Conservation (phyloP, 1,140 invertebrate species). For the Sweltsa coloradensis region DNA sequence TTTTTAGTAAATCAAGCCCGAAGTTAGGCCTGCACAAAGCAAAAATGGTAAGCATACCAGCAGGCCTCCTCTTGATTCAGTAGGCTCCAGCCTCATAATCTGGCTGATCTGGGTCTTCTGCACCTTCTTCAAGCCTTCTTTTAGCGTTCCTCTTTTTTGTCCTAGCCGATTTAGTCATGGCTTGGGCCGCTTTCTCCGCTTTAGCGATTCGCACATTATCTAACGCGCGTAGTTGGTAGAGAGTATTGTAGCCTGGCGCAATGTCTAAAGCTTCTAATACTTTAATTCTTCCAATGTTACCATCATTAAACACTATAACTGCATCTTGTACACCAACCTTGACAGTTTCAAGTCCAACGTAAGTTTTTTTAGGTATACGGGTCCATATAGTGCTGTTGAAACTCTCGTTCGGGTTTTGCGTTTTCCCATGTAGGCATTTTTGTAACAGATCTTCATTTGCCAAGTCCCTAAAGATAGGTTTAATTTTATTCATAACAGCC, state of each 20-base stretch:
- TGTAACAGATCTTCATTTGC: slow-evolving; percentile 11
- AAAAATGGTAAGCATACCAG: no score
- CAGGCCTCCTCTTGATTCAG: no score
- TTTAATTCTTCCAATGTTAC: slow-evolving; percentile 11
- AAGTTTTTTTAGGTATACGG: slow-evolving; percentile 14
- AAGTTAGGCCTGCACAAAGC: no score
- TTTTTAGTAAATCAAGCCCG: no score
- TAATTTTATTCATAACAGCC: slow-evolving; percentile 12
- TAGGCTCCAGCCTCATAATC: slow-evolving; percentile 9
- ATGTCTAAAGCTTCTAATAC: slow-evolving; percentile 13
- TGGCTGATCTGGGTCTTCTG: not conserved
- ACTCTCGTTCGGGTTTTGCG: slow-evolving; percentile 16
- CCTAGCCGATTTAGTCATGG: slow-evolving; percentile 2
- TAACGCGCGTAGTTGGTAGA: not conserved
- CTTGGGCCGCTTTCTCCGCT: slow-evolving; percentile 6
- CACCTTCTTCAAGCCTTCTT: slow-evolving; percentile 3
- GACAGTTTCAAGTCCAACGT: slow-evolving; percentile 12
- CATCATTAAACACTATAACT: slow-evolving; percentile 12
- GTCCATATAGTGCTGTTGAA: slow-evolving; percentile 15
- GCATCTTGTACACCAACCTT: slow-evolving; percentile 13
- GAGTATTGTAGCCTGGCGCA: not conserved
- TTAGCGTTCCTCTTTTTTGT: slow-evolving; percentile 3
- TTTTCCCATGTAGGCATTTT: slow-evolving; percentile 15
- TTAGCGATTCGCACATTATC: slow-evolving; percentile 8
- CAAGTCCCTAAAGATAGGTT: slow-evolving; percentile 13